Evolutionary conservation across 1,140 invertebrate genomes (phyloP), one percentile per base, ranked within the genome.

Genomic region (Bradysia coprophila): DNA sequence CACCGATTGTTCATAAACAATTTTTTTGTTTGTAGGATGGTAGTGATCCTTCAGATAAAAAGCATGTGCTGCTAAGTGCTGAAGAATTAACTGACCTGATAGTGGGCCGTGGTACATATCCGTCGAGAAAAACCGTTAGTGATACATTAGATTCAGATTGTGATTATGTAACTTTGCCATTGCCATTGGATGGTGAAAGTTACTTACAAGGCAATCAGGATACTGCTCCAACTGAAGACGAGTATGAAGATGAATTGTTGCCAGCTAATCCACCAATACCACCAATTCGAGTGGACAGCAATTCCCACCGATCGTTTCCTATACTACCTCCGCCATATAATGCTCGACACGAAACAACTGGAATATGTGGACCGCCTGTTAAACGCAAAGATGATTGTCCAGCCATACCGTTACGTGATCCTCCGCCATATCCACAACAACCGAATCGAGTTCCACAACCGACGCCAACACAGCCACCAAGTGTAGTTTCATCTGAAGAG

Each of bases 131-230:
- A 48, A 84, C 79, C 0, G 80, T 87, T 19, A 83, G 81, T 49
- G 75, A 76, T 36, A 86, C 80, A 0, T 71, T 88, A 51, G 82
- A 88, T 53, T 87, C 84, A 1, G 83, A 88, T 49, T 86, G 82
- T 13, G 85, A 90, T 55, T 90, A 90, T 53, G 84, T 89, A 1
- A 82, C 81, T 16, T 64, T 88, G 52, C 81, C 83, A 9, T 71
- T 79, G 9, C 73, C 76, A 2, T 71, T 67, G 54, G 58, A 66
- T 45, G 66, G 64, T 21, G 63, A 64, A 45, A 68, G 69, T 49
- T 73, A 71, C 52, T 55, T 67, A 37, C 59, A 62, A 45, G 64
- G 64, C 2, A 62, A 67, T 41, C 61, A 67, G 54, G 64, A 68
- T 48, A 67, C 63, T 8, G 64, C 66, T 20, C 64, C 62, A 16